Evolutionary conservation across 2,113 vertebrate genomes (phyloP).

Genomic region (Thinocorus orbignyianus): DNA sequence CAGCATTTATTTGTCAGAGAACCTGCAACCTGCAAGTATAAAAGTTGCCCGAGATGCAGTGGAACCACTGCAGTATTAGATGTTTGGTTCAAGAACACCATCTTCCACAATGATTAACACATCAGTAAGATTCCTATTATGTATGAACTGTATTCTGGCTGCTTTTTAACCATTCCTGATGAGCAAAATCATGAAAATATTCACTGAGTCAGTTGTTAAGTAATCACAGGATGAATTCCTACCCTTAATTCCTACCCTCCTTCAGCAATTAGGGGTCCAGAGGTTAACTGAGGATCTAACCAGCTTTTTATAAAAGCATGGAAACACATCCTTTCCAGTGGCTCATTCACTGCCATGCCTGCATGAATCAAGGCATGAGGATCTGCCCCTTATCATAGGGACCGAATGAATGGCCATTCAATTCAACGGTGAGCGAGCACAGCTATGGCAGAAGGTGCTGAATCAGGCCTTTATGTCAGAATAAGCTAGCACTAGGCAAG

Average conservation of each 20-base stretch:
- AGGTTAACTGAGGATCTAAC: slow-evolving; percentile 14
- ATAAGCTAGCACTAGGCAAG: neutral
- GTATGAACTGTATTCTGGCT: slow-evolving; percentile 23
- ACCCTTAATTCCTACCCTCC: neutral
- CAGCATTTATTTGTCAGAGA: neutral
- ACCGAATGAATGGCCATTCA: neutral
- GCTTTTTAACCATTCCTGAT: slow-evolving; percentile 51
- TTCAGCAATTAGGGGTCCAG: neutral
- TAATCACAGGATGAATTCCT: neutral
- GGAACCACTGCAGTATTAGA: neutral
- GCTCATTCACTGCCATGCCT: neutral
- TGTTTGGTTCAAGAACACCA: neutral
- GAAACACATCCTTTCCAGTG: neutral
- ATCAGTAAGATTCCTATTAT: neutral
- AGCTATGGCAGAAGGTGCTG: neutral
- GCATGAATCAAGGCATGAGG: neutral
- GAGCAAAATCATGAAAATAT: neutral
- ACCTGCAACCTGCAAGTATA: neutral
- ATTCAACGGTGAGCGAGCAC: neutral
- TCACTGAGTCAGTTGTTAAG: neutral
- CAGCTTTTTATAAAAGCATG: neutral
- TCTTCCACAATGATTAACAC: slow-evolving; percentile 46
- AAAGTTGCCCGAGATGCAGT: neutral
- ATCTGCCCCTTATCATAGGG: neutral
- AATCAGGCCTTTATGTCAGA: neutral